Evolutionary conservation across 2,888 invertebrate genomes (phyloP).

Genomic region (Euzophera pinguis): DNA sequence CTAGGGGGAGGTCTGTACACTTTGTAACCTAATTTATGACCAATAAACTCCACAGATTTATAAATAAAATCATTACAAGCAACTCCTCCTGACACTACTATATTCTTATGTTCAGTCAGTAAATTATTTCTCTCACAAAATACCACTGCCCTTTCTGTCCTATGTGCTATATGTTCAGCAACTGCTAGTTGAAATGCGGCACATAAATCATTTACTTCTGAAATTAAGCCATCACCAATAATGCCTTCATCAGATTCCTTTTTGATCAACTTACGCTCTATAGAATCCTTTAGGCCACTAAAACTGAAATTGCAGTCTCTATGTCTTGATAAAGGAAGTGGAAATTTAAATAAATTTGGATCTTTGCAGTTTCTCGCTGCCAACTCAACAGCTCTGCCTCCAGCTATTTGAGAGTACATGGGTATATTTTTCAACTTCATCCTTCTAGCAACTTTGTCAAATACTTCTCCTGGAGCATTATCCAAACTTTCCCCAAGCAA

Average conservation of each 20-base stretch:
- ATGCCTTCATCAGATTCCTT: slow-evolving; percentile 79
- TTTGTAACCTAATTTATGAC: slow-evolving; percentile 81
- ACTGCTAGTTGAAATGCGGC: slow-evolving; percentile 89
- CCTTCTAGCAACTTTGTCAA: slow-evolving; percentile 94
- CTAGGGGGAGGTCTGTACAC: slow-evolving; percentile 88
- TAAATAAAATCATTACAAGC: slow-evolving; percentile 95
- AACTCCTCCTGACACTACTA: slow-evolving; percentile 96
- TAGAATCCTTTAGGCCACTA: slow-evolving; percentile 87
- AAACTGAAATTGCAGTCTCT: slow-evolving; percentile 95
- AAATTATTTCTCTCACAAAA: slow-evolving; percentile 82
- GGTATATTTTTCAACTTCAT: slow-evolving; percentile 89
- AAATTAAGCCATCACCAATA: slow-evolving; percentile 85
- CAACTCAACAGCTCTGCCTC: slow-evolving; percentile 92
- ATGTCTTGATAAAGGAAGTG: slow-evolving; percentile 80
- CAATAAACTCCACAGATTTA: slow-evolving; percentile 83
- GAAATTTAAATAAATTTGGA: slow-evolving; percentile 82
- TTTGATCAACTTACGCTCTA: slow-evolving; percentile 69
- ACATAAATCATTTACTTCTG: slow-evolving; percentile 89
- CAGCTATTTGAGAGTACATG: slow-evolving; percentile 85
- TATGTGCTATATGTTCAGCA: slow-evolving; percentile 88
- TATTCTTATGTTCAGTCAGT: slow-evolving; percentile 72
- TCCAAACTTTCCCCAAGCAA: slow-evolving; percentile 89
- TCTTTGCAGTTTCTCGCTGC: slow-evolving; percentile 85
- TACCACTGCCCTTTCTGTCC: slow-evolving; percentile 90
- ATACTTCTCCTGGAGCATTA: slow-evolving; percentile 95